Base-by-base conservation (phyloP, 35 echinoderm and acorn worm genomes). In the Hemicentrotus pulcherrimus region DNA sequence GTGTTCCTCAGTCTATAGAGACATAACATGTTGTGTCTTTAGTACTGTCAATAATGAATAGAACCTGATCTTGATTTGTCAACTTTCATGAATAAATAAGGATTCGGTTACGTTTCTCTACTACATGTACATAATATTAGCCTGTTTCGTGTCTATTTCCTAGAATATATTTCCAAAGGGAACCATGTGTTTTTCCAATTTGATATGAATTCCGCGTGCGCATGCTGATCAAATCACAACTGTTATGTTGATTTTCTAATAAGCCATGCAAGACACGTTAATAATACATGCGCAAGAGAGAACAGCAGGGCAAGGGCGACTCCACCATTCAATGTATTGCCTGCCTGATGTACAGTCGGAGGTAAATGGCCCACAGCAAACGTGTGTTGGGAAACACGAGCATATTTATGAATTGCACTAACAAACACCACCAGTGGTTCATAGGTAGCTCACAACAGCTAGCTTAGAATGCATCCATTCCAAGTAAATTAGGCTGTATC, bases 211-310 rank as follows among this genome's bases (percentile, higher is more conserved):
- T 78, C 65, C n/a, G 65, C 22, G n/a, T 78, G 65, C 15, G 50
- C 50, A 55, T 78, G 65, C 65, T 78, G 22, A 28, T 78, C 65
- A 78, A 78, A 78, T 78, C 65, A 78, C 65, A 28, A 78, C 65
- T 78, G 19, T 78, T 78, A 78, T 78, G 65, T 78, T 78, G 65
- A 78, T 78, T 78, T 78, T n/a, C 65, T 78, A 78, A 78, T 78
- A 78, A 78, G 65, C 65, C 65, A 78, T 15, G 65, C 65, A 78
- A 8, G 22, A 78, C 65, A 78, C 65, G 65, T 78, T 8, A 28
- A 78, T 78, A 78, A 78, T 78, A 78, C 65, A 22, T 78, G 24
- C 65, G 24, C 65, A 6, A 28, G 22, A 78, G 65, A 78, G 22
- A 78, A 78, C 22, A 28, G 65, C 65, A n/a, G 19, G 65, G 22